Base-by-base conservation (phyloP, 1,140 invertebrate species). In the Melitaea cinxia region DNA sequence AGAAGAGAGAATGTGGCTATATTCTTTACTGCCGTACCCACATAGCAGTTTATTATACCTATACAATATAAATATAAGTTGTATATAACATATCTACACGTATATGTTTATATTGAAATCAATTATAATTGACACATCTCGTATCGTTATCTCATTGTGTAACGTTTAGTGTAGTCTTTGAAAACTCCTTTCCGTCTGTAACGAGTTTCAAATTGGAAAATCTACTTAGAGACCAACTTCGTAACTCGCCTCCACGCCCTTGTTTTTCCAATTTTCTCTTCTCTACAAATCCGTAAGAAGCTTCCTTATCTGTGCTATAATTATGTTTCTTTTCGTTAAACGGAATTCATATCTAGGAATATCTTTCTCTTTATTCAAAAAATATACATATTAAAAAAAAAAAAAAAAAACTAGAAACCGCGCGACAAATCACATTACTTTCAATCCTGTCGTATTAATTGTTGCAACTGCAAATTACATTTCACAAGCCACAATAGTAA, bases 161-260 rank as follows among this genome's bases (percentile, higher is more conserved):
- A 59, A 66, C 33, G n/a, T 6, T 9, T 45, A 58, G 35, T 54
- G 30, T 26, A 55, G 39, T 21, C 24, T 37, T 35, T 35, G 37
- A 54, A 58, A 65, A 54, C 59, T 49, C 56, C 56, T 60, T 49
- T 59, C 59, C 53, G 53, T 4, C 67, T 69, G 77, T 78, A 84
- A 86, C 79, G 83, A 86, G 82, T 83, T 86, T 83, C 77, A 84
- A 84, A 86, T 86, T 84, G 83, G 82, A 86, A 84, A 84, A 84
- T 83, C 78, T 83, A 84, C 78, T 83, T 79, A 73, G 73, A 70
- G 65, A 67, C 63, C 53, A 80, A 81, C 63, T 82, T 82, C 52
- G 70, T 49, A 69, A 68, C 54, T 71, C 42, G 52, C 64, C 39
- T 59, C 50, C 28, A 50, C 61, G 47, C 50, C 42, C 65, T 70